phyloP scores from a whole-genome alignment of 2,888 invertebrate species.

The Drosophila meridionalis region DNA sequence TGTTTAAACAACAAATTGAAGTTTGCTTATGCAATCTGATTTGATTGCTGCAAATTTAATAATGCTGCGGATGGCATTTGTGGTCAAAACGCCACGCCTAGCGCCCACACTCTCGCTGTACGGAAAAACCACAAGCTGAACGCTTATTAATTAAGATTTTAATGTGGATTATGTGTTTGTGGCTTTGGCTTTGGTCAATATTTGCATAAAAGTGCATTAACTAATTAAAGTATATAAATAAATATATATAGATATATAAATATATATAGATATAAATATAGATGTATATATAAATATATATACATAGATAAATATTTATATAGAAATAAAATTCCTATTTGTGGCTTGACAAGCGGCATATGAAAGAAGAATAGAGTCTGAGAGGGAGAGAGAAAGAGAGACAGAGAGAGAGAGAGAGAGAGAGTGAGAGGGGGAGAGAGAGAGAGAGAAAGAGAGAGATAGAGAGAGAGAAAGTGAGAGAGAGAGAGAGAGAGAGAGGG shows the following conservation, averaged over 20 bases:
- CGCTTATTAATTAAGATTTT: constrained; percentile 63
- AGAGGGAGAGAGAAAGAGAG: background rate
- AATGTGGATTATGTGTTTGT: constrained; percentile 34
- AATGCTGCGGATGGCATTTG: constrained; percentile 53
- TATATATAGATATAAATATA: background rate
- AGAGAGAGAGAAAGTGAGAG: too few relatives aligned
- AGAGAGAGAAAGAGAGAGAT: too few relatives aligned
- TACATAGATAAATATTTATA: too few relatives aligned
- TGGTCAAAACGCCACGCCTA: constrained; percentile 37
- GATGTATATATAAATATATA: background rate
- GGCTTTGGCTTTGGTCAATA: constrained; percentile 16
- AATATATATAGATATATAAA: background rate
- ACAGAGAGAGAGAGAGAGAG: background rate
- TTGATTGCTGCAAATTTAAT: constrained; percentile 24
- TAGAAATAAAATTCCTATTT: background rate
- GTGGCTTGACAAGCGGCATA: constrained; percentile 4
- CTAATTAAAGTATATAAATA: constrained; percentile 20
- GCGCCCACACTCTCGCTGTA: constrained; percentile 31
- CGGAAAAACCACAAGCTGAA: constrained; percentile 56
- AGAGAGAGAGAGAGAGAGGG: too few relatives aligned
- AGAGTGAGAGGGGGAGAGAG: background rate
- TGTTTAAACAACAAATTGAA: background rate
- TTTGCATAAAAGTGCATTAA: constrained; percentile 45
- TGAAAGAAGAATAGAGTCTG: constrained; percentile 1
- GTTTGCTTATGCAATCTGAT: constrained; percentile 1